phyloP scores from a whole-genome alignment of 2,797 vertebrate species.

The Sebastes matsubarae region DNA sequence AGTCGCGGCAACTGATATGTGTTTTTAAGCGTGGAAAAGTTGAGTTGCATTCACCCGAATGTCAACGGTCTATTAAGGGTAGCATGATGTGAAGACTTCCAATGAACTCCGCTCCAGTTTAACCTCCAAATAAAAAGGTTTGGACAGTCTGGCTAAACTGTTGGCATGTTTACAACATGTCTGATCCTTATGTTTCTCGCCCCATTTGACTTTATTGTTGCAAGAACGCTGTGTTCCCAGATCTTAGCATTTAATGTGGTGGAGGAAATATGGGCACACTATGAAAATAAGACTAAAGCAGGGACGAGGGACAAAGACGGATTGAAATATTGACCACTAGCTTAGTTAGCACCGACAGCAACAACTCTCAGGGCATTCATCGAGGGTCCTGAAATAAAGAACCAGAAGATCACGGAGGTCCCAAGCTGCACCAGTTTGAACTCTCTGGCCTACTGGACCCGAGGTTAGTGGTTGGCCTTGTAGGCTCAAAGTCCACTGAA shows the following conservation, averaged over 20 bases:
- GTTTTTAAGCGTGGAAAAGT: slow-evolving; percentile 31
- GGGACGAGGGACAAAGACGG: background rate
- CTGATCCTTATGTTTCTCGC: background rate
- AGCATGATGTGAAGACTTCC: background rate
- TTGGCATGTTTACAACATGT: background rate
- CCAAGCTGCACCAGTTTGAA: background rate
- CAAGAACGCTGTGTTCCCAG: background rate
- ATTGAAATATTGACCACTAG: background rate
- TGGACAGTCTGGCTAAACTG: background rate
- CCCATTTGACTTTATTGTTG: background rate
- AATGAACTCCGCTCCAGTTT: background rate
- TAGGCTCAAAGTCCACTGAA: background rate
- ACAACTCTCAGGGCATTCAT: background rate
- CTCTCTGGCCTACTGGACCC: background rate
- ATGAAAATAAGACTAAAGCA: background rate
- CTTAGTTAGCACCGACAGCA: background rate
- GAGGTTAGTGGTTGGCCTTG: accelerated
- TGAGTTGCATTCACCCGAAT: background rate
- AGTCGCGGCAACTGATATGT: slow-evolving; percentile 24
- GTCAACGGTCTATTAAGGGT: background rate
- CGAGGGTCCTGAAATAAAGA: background rate
- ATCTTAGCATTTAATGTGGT: background rate
- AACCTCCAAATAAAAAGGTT: background rate
- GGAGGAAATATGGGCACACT: background rate
- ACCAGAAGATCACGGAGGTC: background rate